phyloP scores from a whole-genome alignment of 2,113 vertebrate species.

The Suricata suricatta region DNA sequence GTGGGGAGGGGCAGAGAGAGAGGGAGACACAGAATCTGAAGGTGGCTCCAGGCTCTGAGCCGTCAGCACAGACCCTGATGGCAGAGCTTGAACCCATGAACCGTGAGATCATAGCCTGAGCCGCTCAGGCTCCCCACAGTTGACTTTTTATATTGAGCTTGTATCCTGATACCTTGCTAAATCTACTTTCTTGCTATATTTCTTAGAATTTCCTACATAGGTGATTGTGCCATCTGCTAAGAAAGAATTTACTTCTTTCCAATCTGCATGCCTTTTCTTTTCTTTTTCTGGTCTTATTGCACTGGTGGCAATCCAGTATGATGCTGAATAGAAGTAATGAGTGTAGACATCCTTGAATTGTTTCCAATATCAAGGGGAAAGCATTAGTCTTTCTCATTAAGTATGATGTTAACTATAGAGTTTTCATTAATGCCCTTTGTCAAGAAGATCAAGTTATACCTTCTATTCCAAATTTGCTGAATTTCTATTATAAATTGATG shows the following conservation, averaged over 20 bases:
- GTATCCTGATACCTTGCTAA: background rate
- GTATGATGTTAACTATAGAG: background rate
- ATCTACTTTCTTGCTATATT: background rate
- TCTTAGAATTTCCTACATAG: background rate
- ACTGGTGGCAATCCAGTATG: background rate
- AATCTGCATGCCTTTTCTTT: background rate
- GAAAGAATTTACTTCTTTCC: background rate
- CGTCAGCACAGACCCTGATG: no score
- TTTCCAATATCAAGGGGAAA: background rate
- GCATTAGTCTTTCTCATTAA: background rate
- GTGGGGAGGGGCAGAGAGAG: no score
- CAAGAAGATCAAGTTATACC: background rate
- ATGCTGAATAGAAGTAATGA: background rate
- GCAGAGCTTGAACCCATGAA: no score
- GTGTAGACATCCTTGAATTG: background rate
- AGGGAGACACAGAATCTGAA: no score
- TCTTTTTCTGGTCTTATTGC: background rate
- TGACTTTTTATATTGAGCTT: background rate
- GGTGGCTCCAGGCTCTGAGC: no score
- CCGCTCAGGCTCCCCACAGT: no score
- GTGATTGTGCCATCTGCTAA: background rate
- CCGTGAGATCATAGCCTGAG: no score
- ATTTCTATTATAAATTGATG: slow-evolving; percentile 7
- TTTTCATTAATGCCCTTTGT: slow-evolving; percentile 1
- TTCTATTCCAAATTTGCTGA: background rate